Evolutionary conservation across 1,140 invertebrate species (phyloP), one percentile per base, ranked within the genome.

Genomic region (Phymastichus coffea): DNA sequence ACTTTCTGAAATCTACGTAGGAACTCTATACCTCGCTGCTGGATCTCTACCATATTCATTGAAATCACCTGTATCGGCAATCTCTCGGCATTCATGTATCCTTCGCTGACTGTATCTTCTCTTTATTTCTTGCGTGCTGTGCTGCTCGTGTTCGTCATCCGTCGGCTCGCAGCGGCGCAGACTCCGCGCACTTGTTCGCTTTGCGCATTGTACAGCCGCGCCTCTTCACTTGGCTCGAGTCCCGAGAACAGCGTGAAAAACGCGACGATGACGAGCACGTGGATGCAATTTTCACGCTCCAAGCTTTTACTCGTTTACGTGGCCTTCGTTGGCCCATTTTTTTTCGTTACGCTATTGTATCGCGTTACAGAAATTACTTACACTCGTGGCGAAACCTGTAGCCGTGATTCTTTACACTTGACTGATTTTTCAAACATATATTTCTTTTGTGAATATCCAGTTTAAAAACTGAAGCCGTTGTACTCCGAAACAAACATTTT

Each of bases 21-120:
- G 77, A 79, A 78, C 76, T 77, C 76, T 76, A 79, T 78, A 79
- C 77, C 76, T 78, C 77, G 76, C 77, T 79, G 72, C 77, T 79
- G 76, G 75, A 79, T 78, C 77, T 79, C 71, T 79, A 78, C 77
- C 76, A 76, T 78, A 76, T 72, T 70, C 63, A 63, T 47, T 57
- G 40, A 59, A 58, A 62, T 41, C 61, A 63, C 63, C 51, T 43
- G 61, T 58, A n/a, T 60, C 14, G 37, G 54, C 44, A 48, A 57
- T 52, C 35, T 52, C 56, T 59, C 30, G 37, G 33, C 30, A 19
- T 12, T 8, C 9, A 20, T n/a, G n/a, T n/a, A 25, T 55, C 44
- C 47, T 38, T 41, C 52, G 1, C 20, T 40, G 41, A 8, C 6
- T 8, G 14, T 33, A n/a, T n/a, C 15, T 53, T 14, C 23, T 54